These are phyloP conservation scores for Acleris cristana DNA, from an alignment of 2,888 invertebrate species.

Conservation along the genomic window DNA sequence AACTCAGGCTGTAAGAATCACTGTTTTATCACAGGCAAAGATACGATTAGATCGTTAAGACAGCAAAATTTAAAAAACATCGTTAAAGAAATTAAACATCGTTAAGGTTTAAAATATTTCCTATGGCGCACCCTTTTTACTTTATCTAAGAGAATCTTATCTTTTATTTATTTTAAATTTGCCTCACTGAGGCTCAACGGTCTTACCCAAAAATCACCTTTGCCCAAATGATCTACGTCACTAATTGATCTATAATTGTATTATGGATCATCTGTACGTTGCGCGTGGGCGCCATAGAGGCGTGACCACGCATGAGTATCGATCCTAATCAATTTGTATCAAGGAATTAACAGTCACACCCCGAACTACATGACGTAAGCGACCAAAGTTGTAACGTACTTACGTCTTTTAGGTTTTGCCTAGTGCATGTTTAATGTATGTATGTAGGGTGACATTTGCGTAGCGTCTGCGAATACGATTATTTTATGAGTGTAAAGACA, in stretches of 20 bases:
- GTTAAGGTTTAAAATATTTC: too few species aligned
- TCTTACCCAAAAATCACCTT: conserved; percentile 5
- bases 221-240: conserved; percentile 3
- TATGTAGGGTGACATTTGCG: conserved; percentile 37
- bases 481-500: background rate
- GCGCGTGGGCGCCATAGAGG: conserved; percentile 79
- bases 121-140: too few species aligned
- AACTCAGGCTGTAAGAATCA: too few species aligned
- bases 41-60: too few species aligned
- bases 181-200: conserved; percentile 42
- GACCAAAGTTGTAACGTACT: conserved; percentile 28
- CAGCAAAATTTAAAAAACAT: too few species aligned
- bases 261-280: conserved; percentile 75
- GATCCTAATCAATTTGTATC: conserved; percentile 73
- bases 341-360: conserved; percentile 65
- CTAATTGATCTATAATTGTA: conserved; percentile 74
- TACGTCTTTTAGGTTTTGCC: conserved; percentile 42
- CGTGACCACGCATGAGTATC: conserved; percentile 77
- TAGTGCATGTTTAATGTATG: conserved; percentile 31
- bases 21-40: too few species aligned
- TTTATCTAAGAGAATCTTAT: too few species aligned
- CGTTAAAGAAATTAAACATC: too few species aligned
- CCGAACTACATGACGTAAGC: conserved; percentile 56
- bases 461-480: conserved; percentile 14
- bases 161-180: too few species aligned